A percentile compares a stretch with the other conserved stretches of the same genome.
These are phyloP conservation scores for Mobula birostris DNA, from an alignment of 2,113 vertebrate species.

Conservation along the genomic window DNA sequence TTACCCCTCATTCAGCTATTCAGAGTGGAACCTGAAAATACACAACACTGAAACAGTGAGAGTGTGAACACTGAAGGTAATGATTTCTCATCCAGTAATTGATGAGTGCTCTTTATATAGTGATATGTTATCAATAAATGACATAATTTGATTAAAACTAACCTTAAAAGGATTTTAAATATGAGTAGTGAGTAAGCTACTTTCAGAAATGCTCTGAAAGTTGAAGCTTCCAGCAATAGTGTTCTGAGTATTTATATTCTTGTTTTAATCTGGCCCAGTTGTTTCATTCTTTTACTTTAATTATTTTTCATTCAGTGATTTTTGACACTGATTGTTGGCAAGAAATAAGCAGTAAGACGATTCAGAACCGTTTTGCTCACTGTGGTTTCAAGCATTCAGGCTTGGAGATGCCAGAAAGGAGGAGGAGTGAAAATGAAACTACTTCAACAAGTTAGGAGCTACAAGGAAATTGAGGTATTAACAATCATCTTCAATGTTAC, in stretches of 20 bases:
- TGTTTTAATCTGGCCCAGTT: not conserved
- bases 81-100: not conserved
- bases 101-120: not conserved
- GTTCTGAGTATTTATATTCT: not conserved
- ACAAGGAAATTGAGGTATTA: no score
- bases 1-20: not conserved
- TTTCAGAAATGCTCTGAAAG: not conserved
- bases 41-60: not conserved
- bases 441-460: no score
- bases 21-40: not conserved
- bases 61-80: not conserved
- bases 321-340: no score
- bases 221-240: not conserved
- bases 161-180: not conserved
- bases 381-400: no score
- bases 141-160: not conserved
- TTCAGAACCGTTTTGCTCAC: no score
- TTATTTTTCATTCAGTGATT: not conserved
- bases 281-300: not conserved
- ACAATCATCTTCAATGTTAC: no score
- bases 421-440: no score
- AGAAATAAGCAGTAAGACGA: no score
- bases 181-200: not conserved
- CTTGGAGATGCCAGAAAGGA: no score
- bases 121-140: not conserved